Evolutionary conservation across 2,888 invertebrate genomes (phyloP).

Genomic region (Polyommatus iphigenia): DNA sequence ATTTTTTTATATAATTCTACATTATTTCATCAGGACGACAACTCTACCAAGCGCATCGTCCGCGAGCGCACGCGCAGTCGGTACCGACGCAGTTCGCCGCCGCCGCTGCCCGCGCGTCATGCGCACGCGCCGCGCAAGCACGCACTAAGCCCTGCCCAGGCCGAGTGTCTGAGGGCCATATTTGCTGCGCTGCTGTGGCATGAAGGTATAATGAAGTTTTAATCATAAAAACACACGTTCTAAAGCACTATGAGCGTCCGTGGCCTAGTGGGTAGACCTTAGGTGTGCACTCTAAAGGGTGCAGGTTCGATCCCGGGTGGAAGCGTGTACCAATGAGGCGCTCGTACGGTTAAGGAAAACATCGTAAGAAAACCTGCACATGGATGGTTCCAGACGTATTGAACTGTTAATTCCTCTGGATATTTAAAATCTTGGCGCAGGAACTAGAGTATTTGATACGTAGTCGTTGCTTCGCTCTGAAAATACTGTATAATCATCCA

Average conservation of each 20-base stretch:
- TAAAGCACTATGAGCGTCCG: too few species aligned
- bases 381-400: too few species aligned
- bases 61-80: conserved; percentile 64
- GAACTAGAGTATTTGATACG: too few species aligned
- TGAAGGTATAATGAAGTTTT: conserved; percentile 80
- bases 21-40: conserved; percentile 43
- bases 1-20: background rate
- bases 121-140: conserved; percentile 84
- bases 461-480: background rate
- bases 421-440: too few species aligned
- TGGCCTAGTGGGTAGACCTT: too few species aligned
- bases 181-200: conserved; percentile 99
- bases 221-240: too few species aligned
- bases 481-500: background rate
- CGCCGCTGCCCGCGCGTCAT: conserved; percentile 68
- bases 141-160: conserved; percentile 94
- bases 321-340: too few species aligned
- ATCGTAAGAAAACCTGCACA: too few species aligned
- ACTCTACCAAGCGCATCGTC: conserved; percentile 38
- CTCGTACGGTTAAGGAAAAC: too few species aligned
- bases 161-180: conserved; percentile 94
- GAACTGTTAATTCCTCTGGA: too few species aligned
- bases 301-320: too few species aligned
- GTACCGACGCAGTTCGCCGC: conserved; percentile 64
- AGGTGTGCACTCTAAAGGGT: too few species aligned